These are phyloP conservation scores for Hyles euphorbiae DNA, from an alignment of 1,140 invertebrate species.

Conservation along the genomic window DNA sequence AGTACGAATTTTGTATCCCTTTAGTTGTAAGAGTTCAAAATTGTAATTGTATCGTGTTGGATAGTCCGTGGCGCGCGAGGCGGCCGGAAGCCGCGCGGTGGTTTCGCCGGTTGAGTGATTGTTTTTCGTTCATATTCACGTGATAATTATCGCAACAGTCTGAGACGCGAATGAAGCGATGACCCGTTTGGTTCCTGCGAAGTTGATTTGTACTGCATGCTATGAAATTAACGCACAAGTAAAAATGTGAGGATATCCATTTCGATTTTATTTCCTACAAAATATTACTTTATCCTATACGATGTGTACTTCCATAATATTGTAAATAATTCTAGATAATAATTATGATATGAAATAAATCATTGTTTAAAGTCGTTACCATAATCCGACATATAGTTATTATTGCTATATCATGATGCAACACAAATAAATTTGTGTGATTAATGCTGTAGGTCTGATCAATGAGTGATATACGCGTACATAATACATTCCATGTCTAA, in stretches of 20 bases:
- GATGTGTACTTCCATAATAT: conserved; percentile 23
- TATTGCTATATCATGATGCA: conserved; percentile 16
- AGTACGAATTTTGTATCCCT: conserved; percentile 66
- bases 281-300: conserved; percentile 3
- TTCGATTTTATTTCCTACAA: conserved; percentile 8
- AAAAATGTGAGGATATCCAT: conserved; percentile 2
- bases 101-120: conserved; percentile 2
- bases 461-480: neutral
- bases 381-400: conserved; percentile 21
- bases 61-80: conserved; percentile 23
- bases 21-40: conserved; percentile 67
- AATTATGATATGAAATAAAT: conserved; percentile 17
- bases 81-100: conserved; percentile 24
- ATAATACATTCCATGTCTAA: neutral
- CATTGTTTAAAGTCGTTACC: conserved; percentile 25
- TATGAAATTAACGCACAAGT: conserved; percentile 19
- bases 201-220: conserved; percentile 13
- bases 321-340: conserved; percentile 32
- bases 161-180: conserved; percentile 6
- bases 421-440: conserved; percentile 8
- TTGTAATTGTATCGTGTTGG: conserved; percentile 61
- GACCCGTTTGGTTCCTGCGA: conserved; percentile 9
- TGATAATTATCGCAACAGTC: conserved; percentile 2
- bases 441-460: conserved; percentile 6
- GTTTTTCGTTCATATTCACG: conserved; percentile 4